Conservation (phyloP, 2,113 vertebrate species). For the Cryptomyrus ogoouensis region DNA sequence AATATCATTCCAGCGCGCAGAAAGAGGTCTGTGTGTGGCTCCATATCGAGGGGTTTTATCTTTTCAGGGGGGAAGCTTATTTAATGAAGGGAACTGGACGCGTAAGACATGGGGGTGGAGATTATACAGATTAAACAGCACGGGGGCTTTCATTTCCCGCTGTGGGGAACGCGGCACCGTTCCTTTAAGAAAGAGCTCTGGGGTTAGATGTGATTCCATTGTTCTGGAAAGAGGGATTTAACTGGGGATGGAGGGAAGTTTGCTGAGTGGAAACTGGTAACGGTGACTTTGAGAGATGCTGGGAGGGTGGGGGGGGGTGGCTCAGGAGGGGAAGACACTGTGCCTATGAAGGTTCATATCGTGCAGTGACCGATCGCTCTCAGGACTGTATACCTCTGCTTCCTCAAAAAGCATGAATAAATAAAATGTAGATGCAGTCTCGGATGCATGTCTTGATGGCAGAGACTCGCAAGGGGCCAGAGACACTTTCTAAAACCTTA, state of each 20-base stretch:
- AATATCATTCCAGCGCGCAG: not conserved
- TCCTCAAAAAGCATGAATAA: not conserved
- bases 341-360: not conserved
- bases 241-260: not conserved
- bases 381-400: not conserved
- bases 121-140: not conserved
- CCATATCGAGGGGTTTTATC: not conserved
- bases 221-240: not conserved
- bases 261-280: not conserved
- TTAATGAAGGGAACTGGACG: not conserved
- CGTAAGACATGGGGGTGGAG: not conserved
- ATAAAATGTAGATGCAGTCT: not conserved
- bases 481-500: not conserved
- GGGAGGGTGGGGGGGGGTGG: not conserved
- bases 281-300: not conserved
- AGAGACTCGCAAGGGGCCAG: not conserved
- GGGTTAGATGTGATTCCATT: not conserved
- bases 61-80: not conserved
- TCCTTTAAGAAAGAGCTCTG: not conserved
- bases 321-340: not conserved
- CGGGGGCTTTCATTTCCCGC: not conserved
- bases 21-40: not conserved
- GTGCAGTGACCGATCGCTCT: not conserved
- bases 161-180: not conserved
- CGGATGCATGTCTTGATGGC: not conserved